phyloP scores from a whole-genome alignment of 2,888 invertebrate genomes.

The Pocota personata region DNA sequence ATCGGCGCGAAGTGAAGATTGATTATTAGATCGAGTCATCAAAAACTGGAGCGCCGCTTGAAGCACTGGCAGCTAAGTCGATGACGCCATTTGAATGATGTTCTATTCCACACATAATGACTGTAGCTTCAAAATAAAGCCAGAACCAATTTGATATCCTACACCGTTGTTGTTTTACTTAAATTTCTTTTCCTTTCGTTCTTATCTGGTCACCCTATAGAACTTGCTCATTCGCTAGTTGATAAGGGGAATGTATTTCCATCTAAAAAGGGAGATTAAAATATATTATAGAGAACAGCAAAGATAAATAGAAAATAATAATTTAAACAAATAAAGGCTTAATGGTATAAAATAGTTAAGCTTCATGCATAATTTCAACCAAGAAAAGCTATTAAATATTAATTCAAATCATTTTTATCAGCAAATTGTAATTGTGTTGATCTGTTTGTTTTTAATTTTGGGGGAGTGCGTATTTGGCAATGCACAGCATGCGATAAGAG shows the following conservation, averaged over 20 bases:
- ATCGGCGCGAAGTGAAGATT: no score
- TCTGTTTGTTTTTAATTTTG: neutral
- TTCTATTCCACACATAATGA: no score
- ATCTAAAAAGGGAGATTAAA: conserved; percentile 32
- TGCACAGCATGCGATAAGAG: neutral
- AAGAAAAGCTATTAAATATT: neutral
- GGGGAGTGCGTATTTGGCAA: neutral
- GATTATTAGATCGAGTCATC: no score
- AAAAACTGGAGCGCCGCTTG: no score
- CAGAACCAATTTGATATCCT: no score
- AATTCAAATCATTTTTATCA: neutral
- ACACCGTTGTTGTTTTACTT: no score
- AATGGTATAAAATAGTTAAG: neutral
- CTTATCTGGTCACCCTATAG: no score
- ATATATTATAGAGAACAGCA: neutral
- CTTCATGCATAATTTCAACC: neutral
- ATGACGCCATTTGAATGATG: no score
- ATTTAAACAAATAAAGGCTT: conserved; percentile 1
- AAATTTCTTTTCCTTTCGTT: no score
- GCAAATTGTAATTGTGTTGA: neutral
- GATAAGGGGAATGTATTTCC: conserved; percentile 14
- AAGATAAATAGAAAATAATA: neutral
- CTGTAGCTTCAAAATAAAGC: no score
- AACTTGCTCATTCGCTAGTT: neutral
- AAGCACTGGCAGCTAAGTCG: no score